These are phyloP conservation scores for Drosophila prostipennis DNA, from an alignment of 2,888 invertebrate genomes.

Conservation along the genomic window DNA sequence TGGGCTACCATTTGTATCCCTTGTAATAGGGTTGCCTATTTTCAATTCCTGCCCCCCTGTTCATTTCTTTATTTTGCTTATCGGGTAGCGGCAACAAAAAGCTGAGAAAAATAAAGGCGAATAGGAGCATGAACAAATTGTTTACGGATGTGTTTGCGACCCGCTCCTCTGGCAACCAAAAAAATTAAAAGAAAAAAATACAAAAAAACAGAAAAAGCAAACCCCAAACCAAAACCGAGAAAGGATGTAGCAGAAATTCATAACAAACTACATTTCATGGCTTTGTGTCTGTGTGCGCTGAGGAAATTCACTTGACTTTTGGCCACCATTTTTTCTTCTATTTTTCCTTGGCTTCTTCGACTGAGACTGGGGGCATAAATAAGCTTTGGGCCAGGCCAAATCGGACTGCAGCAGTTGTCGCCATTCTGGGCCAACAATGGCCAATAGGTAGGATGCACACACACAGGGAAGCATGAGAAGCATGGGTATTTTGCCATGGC, in stretches of 20 bases:
- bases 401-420: constrained; percentile 67
- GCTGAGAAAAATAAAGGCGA: constrained; percentile 43
- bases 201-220: constrained; percentile 14
- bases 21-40: constrained; percentile 46
- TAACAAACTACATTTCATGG: constrained; percentile 78
- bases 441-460: constrained; percentile 51
- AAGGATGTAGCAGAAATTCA: constrained; percentile 75
- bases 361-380: constrained; percentile 63
- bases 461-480: background rate
- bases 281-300: constrained; percentile 53
- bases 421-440: constrained; percentile 59
- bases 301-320: constrained; percentile 78
- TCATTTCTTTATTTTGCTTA: constrained; percentile 76
- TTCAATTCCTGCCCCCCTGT: constrained; percentile 58
- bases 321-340: constrained; percentile 61
- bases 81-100: constrained; percentile 43
- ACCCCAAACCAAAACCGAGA: constrained; percentile 43
- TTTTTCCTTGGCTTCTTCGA: constrained; percentile 36
- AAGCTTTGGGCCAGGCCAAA: constrained; percentile 51
- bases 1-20: constrained; percentile 20
- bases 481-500: constrained; percentile 6
- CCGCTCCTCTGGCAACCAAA: constrained; percentile 50
- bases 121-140: constrained; percentile 76
- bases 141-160: constrained; percentile 78
- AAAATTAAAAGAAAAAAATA: constrained; percentile 2